These are phyloP conservation scores for Hypolimnas misippus DNA, from an alignment of 2,888 invertebrate species.

Conservation along the genomic window DNA sequence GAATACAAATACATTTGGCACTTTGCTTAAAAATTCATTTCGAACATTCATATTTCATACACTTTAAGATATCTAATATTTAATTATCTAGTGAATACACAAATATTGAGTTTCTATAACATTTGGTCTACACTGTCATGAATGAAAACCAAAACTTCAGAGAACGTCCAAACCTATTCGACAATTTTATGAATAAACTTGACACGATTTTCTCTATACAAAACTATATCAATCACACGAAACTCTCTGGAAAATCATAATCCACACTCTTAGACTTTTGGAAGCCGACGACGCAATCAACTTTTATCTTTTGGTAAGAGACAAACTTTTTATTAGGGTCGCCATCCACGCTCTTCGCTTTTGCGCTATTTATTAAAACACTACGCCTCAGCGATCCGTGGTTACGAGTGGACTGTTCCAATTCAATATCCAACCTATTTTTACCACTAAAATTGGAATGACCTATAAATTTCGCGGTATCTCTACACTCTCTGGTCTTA, in stretches of 20 bases:
- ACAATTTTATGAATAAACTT: slow-evolving; percentile 43
- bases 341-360: slow-evolving; percentile 70
- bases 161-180: slow-evolving; percentile 14
- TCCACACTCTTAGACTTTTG: slow-evolving; percentile 73
- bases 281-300: slow-evolving; percentile 73
- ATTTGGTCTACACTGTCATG: slow-evolving; percentile 20
- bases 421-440: slow-evolving; percentile 61
- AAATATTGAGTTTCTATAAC: background rate
- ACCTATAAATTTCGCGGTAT: slow-evolving; percentile 59
- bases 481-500: slow-evolving; percentile 42
- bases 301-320: slow-evolving; percentile 69
- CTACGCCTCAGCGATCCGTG: slow-evolving; percentile 78
- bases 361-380: slow-evolving; percentile 77
- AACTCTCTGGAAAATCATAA: slow-evolving; percentile 76
- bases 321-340: slow-evolving; percentile 62
- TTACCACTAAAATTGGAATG: slow-evolving; percentile 68
- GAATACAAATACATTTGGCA: slow-evolving; percentile 1
- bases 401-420: slow-evolving; percentile 55
- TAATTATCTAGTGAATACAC: slow-evolving; percentile 2
- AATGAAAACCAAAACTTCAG: slow-evolving; percentile 12
- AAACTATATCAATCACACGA: slow-evolving; percentile 58
- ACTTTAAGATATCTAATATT: background rate
- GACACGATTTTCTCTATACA: slow-evolving; percentile 42
- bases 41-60: background rate
- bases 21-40: background rate